Evolutionary conservation across 2,797 vertebrate species (phyloP), one percentile per base, ranked within the genome.

Genomic region (Megalops cyprinoides): DNA sequence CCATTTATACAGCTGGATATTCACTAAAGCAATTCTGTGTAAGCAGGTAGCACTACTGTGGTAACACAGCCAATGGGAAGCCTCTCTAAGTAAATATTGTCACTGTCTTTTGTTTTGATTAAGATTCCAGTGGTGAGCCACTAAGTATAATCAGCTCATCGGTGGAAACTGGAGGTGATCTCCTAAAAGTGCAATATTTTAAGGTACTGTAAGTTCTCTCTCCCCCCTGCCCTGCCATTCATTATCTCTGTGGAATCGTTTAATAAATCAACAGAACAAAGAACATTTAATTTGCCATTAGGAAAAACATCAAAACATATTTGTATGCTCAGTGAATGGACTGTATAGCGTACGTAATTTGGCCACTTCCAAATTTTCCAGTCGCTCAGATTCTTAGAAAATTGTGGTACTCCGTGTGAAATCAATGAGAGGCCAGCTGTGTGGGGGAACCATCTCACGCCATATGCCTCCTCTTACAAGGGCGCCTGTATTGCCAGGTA

Each of bases 101-200:
- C 18, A 5, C 10, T 2, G 14, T 23, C 1, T 75, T 48, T 51
- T 49, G 2, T 51, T 51, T 75, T 18, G 28, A 5, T 14, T 34
- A 48, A 99, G 97, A 97, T 83, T 88, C 91, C 0, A 88, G 81
- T 49, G 96, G 95, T 25, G 91, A 93, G 25, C 94, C 96, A 0
- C 89, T 99, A 82, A 94, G 92, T 87, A 92, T 99, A 82, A 87
- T 99, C 82, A 95, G 93, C 85, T 98, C 97, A 12, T 96, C 95
- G 1, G 94, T 93, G 78, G 87, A 93, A 20, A 91, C 94, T 25
- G 95, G 93, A 77, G 89, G 95, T 9, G 96, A 96, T 28, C 96
- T 99, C 79, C 93, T 99, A 78, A 97, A 96, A 95, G 96, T 99
- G 88, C 92, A 97, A 78, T 96, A 96, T 73, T 90, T 93, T 84